Base-by-base conservation (phyloP, 2,113 vertebrate genomes). In the Hypomesus transpacificus region DNA sequence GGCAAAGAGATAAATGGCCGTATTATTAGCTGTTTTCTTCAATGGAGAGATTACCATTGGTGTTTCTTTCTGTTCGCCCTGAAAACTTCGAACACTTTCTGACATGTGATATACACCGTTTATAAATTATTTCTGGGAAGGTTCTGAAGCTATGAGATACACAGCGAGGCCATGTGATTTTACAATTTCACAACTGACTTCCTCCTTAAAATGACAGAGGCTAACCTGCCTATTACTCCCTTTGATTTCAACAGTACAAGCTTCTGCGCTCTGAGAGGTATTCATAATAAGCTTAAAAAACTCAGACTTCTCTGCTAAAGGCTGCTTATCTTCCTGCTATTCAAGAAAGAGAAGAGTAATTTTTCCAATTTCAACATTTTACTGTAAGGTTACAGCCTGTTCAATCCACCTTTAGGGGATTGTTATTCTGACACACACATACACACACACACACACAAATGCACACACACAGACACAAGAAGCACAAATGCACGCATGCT, bases 181-280 rank as follows among this genome's bases (percentile, higher is more conserved):
- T 86, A 92, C 89, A 93, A 87, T 93, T 94, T 94, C 90, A 92
- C 90, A 93, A 89, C 88, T 88, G 90, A 82, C 80, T 92, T 92
- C 89, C 85, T 85, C 84, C 84, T 88, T 83, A 87, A 92, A 92
- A 93, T 91, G 81, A 91, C 85, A 89, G 78, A 81, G 88, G 87
- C 73, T 81, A 85, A 90, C 80, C 73, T 85, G 75, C 62, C 87
- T 88, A 88, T 91, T 92, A 92, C 85, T 86, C 84, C 86, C 89
- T 93, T 93, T 91, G 88, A 87, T 88, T 93, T 90, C 86, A 52
- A 70, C 84, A 86, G 74, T 83, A 80, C 89, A 82, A 84, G 82
- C 84, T 87, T 92, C 86, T 89, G 89, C 83, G 84, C 90, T 90
- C 87, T 51, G 84, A 84, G 83, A 89, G 88, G 84, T 89, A 88